phyloP scores from a whole-genome alignment of 2,797 vertebrate species.

The Anomalospiza imberbis region DNA sequence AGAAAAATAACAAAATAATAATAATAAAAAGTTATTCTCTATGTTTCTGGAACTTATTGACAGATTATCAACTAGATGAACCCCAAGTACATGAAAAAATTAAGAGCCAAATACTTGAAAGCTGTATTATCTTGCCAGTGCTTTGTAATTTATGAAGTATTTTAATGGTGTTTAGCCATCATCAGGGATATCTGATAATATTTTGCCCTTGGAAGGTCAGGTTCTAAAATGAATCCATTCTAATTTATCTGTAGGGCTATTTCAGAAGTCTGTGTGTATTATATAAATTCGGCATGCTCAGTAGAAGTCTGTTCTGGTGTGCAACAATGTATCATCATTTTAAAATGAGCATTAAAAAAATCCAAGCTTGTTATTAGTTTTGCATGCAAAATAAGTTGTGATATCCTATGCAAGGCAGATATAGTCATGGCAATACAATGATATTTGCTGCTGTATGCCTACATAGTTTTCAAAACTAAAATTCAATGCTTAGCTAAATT shows the following conservation, averaged over 20 bases:
- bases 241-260: not conserved
- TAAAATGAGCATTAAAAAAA: not conserved
- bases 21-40: not conserved
- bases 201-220: not conserved
- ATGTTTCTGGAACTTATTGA: not conserved
- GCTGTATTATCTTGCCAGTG: not conserved
- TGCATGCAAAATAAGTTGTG: not conserved
- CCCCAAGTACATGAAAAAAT: not conserved
- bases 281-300: not conserved
- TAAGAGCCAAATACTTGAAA: not conserved
- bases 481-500: conserved; percentile 56
- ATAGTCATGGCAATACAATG: conserved; percentile 10
- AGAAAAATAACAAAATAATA: not conserved
- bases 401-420: not conserved
- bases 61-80: not conserved
- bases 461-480: conserved; percentile 59
- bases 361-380: not conserved
- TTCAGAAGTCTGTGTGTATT: not conserved
- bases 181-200: not conserved
- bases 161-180: not conserved
- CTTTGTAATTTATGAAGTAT: not conserved
- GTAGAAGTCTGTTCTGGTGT: not conserved
- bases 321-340: not conserved
- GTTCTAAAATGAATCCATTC: not conserved
- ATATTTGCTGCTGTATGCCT: conserved; percentile 46